Evolutionary conservation across 2,797 vertebrate genomes (phyloP).

Genomic region (Lepus oiostolus): DNA sequence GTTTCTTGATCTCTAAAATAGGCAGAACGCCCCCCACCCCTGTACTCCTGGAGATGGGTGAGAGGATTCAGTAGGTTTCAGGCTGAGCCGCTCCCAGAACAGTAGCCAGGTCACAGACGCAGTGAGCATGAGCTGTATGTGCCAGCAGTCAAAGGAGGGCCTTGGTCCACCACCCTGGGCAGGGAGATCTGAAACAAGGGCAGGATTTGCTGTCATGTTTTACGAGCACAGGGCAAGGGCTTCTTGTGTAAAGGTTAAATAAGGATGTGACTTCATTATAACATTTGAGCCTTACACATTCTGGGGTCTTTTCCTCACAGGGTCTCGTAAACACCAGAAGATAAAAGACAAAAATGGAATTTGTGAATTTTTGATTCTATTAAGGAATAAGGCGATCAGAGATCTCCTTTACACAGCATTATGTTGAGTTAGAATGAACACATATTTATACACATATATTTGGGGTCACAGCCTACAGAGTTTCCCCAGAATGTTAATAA

Average conservation of each 20-base stretch:
- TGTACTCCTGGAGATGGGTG: not conserved
- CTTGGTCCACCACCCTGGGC: not conserved
- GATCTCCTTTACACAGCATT: not conserved
- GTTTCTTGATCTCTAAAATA: not conserved
- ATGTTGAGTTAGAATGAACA: not conserved
- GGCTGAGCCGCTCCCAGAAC: not conserved
- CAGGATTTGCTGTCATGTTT: accelerated
- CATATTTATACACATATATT: not conserved
- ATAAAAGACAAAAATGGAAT: not conserved
- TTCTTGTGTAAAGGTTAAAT: not conserved
- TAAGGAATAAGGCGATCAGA: not conserved
- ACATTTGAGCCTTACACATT: not conserved
- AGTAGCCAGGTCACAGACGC: accelerated
- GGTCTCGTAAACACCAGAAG: not conserved
- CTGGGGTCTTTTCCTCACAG: not conserved
- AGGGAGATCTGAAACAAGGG: accelerated
- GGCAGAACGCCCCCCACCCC: not conserved
- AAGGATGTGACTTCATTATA: not conserved
- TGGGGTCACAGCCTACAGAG: not conserved
- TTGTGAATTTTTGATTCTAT: not conserved
- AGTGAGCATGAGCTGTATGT: not conserved
- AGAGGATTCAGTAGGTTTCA: not conserved
- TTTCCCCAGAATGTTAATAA: not conserved
- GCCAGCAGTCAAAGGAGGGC: accelerated
- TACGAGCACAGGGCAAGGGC: not conserved